These are phyloP conservation scores for Limnephilus marmoratus DNA, from an alignment of 2,888 invertebrate genomes.

Conservation along the genomic window DNA sequence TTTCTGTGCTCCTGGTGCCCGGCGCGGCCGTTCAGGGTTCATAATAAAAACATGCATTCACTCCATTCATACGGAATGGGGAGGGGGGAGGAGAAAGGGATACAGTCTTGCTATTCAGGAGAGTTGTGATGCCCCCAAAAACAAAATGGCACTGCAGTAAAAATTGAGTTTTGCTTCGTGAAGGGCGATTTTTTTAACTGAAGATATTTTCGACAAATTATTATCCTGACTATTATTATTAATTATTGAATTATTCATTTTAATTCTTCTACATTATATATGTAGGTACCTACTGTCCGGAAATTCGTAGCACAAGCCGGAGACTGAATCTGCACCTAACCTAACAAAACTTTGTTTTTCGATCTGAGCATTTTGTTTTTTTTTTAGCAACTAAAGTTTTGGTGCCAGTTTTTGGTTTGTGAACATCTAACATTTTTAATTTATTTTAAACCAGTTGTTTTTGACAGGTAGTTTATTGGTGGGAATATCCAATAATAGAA, in stretches of 20 bases:
- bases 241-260: too few species aligned
- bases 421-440: neutral
- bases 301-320: too few species aligned
- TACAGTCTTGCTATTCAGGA: neutral
- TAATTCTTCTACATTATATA: too few species aligned
- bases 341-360: too few species aligned
- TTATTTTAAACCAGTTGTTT: neutral
- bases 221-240: too few species aligned
- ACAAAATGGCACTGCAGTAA: neutral
- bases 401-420: neutral
- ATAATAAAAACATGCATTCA: constrained; percentile 2
- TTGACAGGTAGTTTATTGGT: neutral
- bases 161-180: neutral
- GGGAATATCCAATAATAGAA: neutral
- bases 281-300: too few species aligned
- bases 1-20: neutral
- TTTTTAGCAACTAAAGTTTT: too few species aligned
- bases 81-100: neutral
- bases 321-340: too few species aligned
- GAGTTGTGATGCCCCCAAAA: neutral
- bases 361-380: too few species aligned
- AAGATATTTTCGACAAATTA: neutral
- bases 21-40: neutral
- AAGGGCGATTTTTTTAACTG: neutral
- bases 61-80: neutral